Percentiles rank a stretch among this genome's conserved stretches.
Evolutionary conservation across 2,888 invertebrate genomes (phyloP).

Genomic region (Diplolepis rosae): DNA sequence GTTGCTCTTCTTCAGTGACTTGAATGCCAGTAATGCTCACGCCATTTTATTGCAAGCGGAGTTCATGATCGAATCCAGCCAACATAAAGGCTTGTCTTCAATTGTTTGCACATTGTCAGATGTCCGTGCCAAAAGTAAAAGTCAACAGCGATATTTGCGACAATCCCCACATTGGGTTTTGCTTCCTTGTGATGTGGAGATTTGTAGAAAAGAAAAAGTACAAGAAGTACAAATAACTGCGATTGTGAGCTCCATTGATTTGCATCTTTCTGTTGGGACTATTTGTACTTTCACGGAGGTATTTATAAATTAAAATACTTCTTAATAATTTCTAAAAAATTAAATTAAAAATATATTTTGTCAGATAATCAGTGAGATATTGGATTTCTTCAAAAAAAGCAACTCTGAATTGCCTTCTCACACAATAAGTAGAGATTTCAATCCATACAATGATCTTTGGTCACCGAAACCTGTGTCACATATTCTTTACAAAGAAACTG

Average conservation of each 20-base stretch:
- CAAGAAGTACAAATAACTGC: constrained; percentile 80
- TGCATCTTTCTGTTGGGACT: constrained; percentile 83
- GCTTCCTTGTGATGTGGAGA: constrained; percentile 83
- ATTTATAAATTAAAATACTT: not conserved
- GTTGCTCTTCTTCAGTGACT: constrained; percentile 83
- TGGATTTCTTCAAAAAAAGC: constrained; percentile 74
- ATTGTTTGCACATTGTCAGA: constrained; percentile 79
- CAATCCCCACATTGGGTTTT: constrained; percentile 77
- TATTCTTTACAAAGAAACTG: constrained; percentile 61
- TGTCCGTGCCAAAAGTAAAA: constrained; percentile 79
- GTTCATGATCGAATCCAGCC: constrained; percentile 82
- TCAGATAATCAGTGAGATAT: constrained; percentile 76
- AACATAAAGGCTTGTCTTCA: constrained; percentile 79
- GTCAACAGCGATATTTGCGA: constrained; percentile 76
- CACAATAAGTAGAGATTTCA: constrained; percentile 48
- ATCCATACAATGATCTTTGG: constrained; percentile 81
- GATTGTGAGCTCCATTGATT: constrained; percentile 80
- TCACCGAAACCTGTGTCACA: constrained; percentile 79
- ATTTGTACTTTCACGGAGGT: constrained; percentile 82
- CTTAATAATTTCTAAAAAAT: not conserved
- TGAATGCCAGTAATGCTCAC: constrained; percentile 78
- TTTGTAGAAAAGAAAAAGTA: constrained; percentile 78
- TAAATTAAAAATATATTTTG: constrained; percentile 36
- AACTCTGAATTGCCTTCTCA: constrained; percentile 67
- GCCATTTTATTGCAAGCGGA: constrained; percentile 82